Evolutionary conservation across 2,888 invertebrate species (phyloP), one percentile per base, ranked within the genome.

Genomic region (Caenorhabditis afra): DNA sequence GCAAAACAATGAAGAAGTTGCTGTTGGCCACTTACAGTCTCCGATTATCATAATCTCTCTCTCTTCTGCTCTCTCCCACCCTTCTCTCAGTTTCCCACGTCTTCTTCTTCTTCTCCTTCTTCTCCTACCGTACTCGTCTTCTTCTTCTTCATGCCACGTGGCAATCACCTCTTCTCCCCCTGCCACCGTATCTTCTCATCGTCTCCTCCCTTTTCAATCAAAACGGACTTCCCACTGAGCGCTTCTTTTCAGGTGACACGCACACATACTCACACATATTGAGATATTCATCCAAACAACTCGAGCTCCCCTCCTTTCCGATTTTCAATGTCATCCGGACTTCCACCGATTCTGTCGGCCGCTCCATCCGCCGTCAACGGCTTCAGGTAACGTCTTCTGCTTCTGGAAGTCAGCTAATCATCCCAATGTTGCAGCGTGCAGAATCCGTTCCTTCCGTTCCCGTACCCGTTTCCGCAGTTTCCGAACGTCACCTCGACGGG

Each of bases 321-420:
- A 53, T 1, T 14, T 41, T n/a, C 23, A 18, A 75, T 75, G 74
- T 75, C 74, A 65, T 75, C 74, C 16, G 74, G 74, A 59, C 16
- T 75, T 35, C 74, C 74, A 12, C 58, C 62, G 49, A 62, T 75
- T 57, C 62, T 67, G 8, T 10, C 61, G 23, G 55, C 61, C n/a
- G 37, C 62, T n/a, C 68, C 62, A 18, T 44, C 68, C 12, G 41
- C 44, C 4, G 41, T 45, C 45, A 71, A 62, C 71, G 70, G 47
- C 37, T 76, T 68, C 47, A 52, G 39, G 70, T 61, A 20, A 3
- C 2, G 45, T 35, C 23, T 55, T 37, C 16, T 41, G 0, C 14
- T 1, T 16, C 55, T 29, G 4, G n/a, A n/a, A n/a, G n/a, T n/a
- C n/a, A n/a, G n/a, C n/a, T n/a, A n/a, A n/a, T n/a, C n/a, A n/a